These are phyloP conservation scores for Diplosoma virens DNA, from an alignment of 23 tunicate species.

Conservation along the genomic window DNA sequence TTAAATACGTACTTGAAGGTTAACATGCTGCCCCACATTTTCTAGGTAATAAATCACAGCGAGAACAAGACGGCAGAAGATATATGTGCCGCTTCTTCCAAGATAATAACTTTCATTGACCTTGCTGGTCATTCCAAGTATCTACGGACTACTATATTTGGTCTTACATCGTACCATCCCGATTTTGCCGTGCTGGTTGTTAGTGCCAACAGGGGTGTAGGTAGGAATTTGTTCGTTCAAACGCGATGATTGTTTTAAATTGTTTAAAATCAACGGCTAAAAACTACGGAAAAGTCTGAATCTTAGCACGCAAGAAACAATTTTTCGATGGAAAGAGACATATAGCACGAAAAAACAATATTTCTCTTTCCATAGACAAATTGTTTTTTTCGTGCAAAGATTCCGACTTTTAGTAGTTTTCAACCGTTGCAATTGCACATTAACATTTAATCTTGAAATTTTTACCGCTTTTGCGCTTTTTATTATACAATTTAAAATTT, in stretches of 20 bases:
- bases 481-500: too few species aligned
- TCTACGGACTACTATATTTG: slow-evolving; percentile 92
- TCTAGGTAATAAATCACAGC: slow-evolving; percentile 75
- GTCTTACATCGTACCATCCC: slow-evolving; percentile 91
- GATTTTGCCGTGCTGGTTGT: slow-evolving; percentile 96
- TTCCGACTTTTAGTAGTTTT: too few species aligned
- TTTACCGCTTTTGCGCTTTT: too few species aligned
- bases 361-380: too few species aligned
- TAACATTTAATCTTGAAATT: too few species aligned
- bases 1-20: too few species aligned
- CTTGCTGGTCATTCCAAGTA: slow-evolving; percentile 99
- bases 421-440: too few species aligned
- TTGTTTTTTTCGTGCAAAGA: too few species aligned
- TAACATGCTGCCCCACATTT: too few species aligned
- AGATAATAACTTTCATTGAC: slow-evolving; percentile 90
- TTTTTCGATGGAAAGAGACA: background rate
- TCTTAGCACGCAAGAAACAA: background rate
- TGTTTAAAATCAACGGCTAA: too few species aligned
- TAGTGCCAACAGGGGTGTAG: slow-evolving; percentile 90
- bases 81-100: slow-evolving; percentile 79
- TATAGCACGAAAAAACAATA: too few species aligned
- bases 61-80: slow-evolving; percentile 80
- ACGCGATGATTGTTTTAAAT: too few species aligned
- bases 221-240: slow-evolving; percentile 44
- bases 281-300: background rate